Base-by-base conservation (phyloP, 2,888 invertebrate genomes). In the Cerastoderma edule region DNA sequence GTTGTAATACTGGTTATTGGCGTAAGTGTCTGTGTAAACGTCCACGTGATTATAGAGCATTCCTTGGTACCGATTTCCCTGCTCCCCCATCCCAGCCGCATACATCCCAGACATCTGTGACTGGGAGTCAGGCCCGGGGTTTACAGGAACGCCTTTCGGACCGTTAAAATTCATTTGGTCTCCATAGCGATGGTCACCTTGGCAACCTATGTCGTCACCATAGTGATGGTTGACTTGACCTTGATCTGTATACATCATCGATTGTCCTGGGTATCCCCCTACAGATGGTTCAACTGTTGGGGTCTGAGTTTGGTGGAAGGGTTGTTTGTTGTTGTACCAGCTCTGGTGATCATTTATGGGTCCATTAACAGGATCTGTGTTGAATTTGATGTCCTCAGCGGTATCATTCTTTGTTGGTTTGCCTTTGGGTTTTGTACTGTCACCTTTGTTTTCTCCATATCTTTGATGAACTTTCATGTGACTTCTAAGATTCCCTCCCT, bases 391-490 rank as follows among this genome's bases (percentile, higher is more conserved):
- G 22, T 33, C 10, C 16, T 39, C 5, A 27, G 24, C 16, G 22
- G 22, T 16, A 13, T 39, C 39, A 10, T 10, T 60, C 27, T 60
- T 13, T 33, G 39, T 2, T 39, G 39, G 2, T 24, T 60, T 60
- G 13, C 13, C 2, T 24, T 27, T 60, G 19, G 39, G 27, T 39
- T 60, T 33, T 32, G 48, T 5, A 32, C 16, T 8, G 13, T 19
- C n/a, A 28, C 6, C 16, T 65, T 65, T 65, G n/a, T 8, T 27
- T 22, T 67, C 54, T 27, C 33, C 39, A 10, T 63, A 32, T 50
- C 69, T 69, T 6, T 75, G 66, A 46, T 75, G 75, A 13, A 75
- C 67, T 44, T 75, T 75, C 70, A 75, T 75, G 33, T 75, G 75
- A 8, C 57, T 50, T 44, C 60, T 44, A 6, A 75, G 16, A 33